Evolutionary conservation across 2,797 vertebrate species (phyloP), one percentile per base, ranked within the genome.

Genomic region (Buphagus erythrorhynchus): DNA sequence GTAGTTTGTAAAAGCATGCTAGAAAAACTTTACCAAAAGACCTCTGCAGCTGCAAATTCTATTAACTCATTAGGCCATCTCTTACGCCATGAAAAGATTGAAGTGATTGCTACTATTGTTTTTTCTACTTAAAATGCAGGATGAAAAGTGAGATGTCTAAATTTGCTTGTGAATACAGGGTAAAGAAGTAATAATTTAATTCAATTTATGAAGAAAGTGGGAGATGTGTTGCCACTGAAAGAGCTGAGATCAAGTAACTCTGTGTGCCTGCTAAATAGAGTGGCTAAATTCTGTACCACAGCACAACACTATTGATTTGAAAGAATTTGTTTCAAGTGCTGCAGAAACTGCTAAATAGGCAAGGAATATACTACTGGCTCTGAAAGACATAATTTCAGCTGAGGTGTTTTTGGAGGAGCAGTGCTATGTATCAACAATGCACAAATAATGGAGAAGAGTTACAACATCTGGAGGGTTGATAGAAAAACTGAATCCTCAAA

Each of bases 41-140:
- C 40, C 36, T 75, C 40, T 75, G 55, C 68, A 91, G 65, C 42
- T 93, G 58, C 28, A 57, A 55, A 68, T 62, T 59, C 66, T 69
- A 46, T 43, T 52, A 63, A 84, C 83, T 79, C 35, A 43, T 79
- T 68, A 75, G 76, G 46, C n/a, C 46, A 62, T 15, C 35, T 84
- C 52, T 72, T 49, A 33, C 0, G 0, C 65, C 31, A 45, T 25
- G 26, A 76, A 86, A 84, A 78, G 13, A 51, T 28, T 81, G 51
- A 66, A 73, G 58, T 10, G 9, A 78, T 69, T 18, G 16, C 40
- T 69, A 35, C 33, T 86, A n/a, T 28, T 69, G 18, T 66, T 78
- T 84, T 78, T 86, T 45, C 83, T 46, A 40, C 49, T 92, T 94
- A 86, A 93, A 86, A 86, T 76, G 59, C 69, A 66, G 72, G 38